phyloP scores from a whole-genome alignment of 2,113 vertebrate genomes.

The Podiceps cristatus region DNA sequence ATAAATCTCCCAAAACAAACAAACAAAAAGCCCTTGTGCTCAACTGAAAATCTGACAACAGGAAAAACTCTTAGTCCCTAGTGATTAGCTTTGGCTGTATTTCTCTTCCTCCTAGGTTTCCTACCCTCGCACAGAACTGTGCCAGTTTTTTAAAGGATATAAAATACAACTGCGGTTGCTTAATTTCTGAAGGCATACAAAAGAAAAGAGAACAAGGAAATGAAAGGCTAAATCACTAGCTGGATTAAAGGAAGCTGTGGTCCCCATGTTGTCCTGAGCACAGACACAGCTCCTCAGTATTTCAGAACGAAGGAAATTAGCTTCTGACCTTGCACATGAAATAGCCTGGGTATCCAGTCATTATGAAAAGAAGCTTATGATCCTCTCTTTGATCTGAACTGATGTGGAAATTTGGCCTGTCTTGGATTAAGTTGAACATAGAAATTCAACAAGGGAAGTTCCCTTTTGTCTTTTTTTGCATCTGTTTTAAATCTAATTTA shows the following conservation, averaged over 20 bases:
- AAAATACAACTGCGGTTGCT: not conserved
- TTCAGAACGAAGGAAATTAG: conserved; percentile 22
- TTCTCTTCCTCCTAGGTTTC: not conserved
- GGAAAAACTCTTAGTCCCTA: not conserved
- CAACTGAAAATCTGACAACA: not conserved
- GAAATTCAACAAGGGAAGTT: not conserved
- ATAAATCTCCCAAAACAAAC: not conserved
- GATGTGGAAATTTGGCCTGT: not conserved
- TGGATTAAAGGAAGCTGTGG: not conserved
- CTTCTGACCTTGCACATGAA: not conserved
- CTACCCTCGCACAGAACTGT: not conserved
- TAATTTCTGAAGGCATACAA: not conserved
- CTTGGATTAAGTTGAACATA: not conserved
- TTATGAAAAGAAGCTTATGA: conserved; percentile 3
- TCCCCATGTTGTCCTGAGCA: not conserved
- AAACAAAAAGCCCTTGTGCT: not conserved
- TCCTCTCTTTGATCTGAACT: not conserved
- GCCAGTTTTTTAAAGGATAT: not conserved
- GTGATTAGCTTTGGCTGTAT: not conserved
- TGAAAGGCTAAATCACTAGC: not conserved
- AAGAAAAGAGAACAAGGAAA: conserved; percentile 8
- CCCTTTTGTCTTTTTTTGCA: not conserved
- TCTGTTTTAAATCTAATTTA: not conserved
- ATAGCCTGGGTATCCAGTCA: not conserved
- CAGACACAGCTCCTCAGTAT: not conserved